phyloP scores from a whole-genome alignment of 2,888 invertebrate genomes.

The Drosophila putrida region DNA sequence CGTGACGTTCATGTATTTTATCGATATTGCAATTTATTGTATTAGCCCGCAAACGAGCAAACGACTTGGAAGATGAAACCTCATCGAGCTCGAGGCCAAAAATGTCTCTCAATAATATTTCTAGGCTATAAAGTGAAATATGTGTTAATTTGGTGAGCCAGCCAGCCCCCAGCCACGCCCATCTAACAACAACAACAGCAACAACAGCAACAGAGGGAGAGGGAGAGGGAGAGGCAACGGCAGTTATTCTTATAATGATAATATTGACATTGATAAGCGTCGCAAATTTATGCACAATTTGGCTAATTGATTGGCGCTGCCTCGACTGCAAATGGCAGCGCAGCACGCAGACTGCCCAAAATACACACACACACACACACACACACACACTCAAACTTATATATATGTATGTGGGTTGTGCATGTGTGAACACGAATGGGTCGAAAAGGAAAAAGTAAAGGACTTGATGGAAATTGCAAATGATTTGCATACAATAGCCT shows the following conservation, averaged over 20 bases:
- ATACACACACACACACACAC: constrained; percentile 13
- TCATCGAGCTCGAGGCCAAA: constrained; percentile 27
- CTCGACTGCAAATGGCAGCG: constrained; percentile 51
- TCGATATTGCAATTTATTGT: constrained; percentile 81
- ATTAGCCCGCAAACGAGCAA: constrained; percentile 59
- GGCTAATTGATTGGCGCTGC: constrained; percentile 76
- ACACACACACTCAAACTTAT: background rate
- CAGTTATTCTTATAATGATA: constrained; percentile 75
- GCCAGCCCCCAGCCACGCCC: constrained; percentile 36
- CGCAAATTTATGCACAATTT: constrained; percentile 80
- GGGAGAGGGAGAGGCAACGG: background rate
- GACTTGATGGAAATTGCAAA: background rate
- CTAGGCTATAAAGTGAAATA: constrained; percentile 75
- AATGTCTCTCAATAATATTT: constrained; percentile 64
- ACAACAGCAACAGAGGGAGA: background rate
- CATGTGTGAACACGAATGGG: constrained; percentile 7
- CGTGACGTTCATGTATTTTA: constrained; percentile 78
- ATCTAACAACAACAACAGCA: constrained; percentile 27
- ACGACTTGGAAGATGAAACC: constrained; percentile 15
- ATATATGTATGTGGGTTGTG: background rate
- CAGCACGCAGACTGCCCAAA: constrained; percentile 52
- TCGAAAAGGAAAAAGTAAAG: background rate
- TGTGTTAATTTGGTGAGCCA: constrained; percentile 70
- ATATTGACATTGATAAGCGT: constrained; percentile 81
- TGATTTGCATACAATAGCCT: constrained; percentile 17